These are phyloP conservation scores for Artibeus lituratus DNA, from an alignment of 2,797 vertebrate species.

Conservation along the genomic window DNA sequence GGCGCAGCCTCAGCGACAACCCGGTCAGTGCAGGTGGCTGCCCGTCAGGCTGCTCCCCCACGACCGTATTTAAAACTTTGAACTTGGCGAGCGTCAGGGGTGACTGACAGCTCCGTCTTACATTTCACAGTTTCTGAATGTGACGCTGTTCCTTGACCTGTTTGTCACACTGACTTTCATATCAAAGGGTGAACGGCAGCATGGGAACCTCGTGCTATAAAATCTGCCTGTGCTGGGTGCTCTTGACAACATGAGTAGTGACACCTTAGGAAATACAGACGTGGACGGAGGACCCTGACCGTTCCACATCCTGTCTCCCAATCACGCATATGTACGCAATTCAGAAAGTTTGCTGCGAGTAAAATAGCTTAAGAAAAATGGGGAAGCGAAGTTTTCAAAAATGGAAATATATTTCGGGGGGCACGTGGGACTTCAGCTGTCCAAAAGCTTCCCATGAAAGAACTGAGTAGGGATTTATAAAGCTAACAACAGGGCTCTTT, in stretches of 20 bases:
- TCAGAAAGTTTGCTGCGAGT: background rate
- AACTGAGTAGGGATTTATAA: background rate
- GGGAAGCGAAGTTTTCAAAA: background rate
- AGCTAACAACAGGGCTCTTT: background rate
- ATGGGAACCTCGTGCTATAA: conserved; percentile 45
- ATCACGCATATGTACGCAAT: background rate
- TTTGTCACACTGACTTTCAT: conserved; percentile 6
- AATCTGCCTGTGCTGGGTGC: conserved; percentile 12
- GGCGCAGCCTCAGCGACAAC: no score
- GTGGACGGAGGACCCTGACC: background rate
- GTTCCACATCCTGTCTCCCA: background rate
- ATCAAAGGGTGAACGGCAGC: background rate
- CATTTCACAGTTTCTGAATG: conserved; percentile 45
- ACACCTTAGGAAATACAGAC: background rate
- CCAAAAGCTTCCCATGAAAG: background rate
- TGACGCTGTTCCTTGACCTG: conserved; percentile 49
- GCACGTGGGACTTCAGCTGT: background rate
- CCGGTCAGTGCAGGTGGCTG: background rate
- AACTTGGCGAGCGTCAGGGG: conserved; percentile 39
- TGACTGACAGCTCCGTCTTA: conserved; percentile 48
- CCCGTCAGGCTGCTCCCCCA: background rate
- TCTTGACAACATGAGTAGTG: conserved; percentile 36
- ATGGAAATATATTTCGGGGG: background rate
- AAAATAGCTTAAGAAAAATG: background rate
- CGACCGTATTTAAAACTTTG: conserved; percentile 29